Evolutionary conservation across 1,140 invertebrate species (phyloP), one percentile per base, ranked within the genome.

Genomic region (Aphelenchoides fujianensis): DNA sequence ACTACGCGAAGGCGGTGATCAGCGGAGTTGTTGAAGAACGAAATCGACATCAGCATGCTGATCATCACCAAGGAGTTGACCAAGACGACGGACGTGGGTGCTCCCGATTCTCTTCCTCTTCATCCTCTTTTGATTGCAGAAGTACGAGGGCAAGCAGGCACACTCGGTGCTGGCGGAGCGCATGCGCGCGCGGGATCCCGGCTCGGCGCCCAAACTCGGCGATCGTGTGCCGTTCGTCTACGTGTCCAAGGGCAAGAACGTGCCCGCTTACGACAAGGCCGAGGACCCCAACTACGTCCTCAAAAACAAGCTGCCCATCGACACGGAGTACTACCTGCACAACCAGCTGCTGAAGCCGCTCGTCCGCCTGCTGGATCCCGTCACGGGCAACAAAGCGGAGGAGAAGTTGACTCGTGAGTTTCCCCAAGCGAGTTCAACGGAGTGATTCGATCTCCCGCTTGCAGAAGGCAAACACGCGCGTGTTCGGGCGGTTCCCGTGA

Each of bases 211-310:
- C 1, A 96, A 98, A 87, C 87, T 99, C 32, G 97, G 97, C 2
- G 97, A 99, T 87, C 90, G 97, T 82, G 95, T 99, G 3, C 97
- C 97, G 0, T 99, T 96, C 87, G 92, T 99, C 2, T 92, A 99
- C 59, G 91, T 91, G 78, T 91, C 91, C 64, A 93, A 91, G 30
- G 88, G 92, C 0, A 98, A 97, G 87, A 91, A 92, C 78, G 93
- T 93, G 0, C 92, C 94, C 16, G 94, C 95, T 7, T 98, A 97
- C 84, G 89, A 91, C 82, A 90, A 89, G 67, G 82, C 82, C 9
- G 83, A 89, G 89, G 96, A 99, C 89, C 96, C 97, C 0, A 93
- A 97, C 74, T 99, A 94, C 87, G 96, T 98, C 0, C 86, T 99
- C 68, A 94, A 99, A 84, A 98, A 99, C 84, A 97, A 91, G 84